Percentiles rank a stretch among this genome's conserved stretches.
These are phyloP conservation scores for Oscheius onirici DNA, from an alignment of 2,888 invertebrate genomes.

Conservation along the genomic window DNA sequence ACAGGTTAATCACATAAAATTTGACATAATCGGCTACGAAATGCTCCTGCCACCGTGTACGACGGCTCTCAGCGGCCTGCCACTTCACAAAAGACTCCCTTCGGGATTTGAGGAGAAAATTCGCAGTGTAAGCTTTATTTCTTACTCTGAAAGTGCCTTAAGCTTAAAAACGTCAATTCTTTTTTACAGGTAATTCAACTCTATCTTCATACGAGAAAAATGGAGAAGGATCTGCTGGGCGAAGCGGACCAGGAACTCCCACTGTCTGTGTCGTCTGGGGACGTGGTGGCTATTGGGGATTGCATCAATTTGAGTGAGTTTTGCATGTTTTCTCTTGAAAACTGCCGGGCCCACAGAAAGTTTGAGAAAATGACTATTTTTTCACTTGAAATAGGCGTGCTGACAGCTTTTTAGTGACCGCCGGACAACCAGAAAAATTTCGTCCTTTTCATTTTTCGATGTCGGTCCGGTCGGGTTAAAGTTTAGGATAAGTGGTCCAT, in stretches of 20 bases:
- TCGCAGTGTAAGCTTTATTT: constrained; percentile 72
- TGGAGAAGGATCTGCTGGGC: constrained; percentile 54
- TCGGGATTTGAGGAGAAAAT: constrained; percentile 86
- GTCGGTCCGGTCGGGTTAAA: too few relatives aligned
- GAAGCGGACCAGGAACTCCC: constrained; percentile 88
- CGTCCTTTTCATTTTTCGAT: too few relatives aligned
- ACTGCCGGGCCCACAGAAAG: too few relatives aligned
- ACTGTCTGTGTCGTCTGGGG: constrained; percentile 80
- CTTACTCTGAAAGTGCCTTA: neutral
- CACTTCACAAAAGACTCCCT: constrained; percentile 90
- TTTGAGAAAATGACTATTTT: too few relatives aligned
- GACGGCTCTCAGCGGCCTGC: constrained; percentile 93
- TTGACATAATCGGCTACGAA: constrained; percentile 93
- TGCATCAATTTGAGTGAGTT: constrained; percentile 90
- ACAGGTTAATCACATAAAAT: constrained; percentile 50
- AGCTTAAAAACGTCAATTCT: too few relatives aligned
- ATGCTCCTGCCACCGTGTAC: constrained; percentile 92
- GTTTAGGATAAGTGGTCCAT: too few relatives aligned
- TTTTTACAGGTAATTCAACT: constrained; percentile 56
- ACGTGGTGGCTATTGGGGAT: constrained; percentile 90
- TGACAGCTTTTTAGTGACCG: too few relatives aligned
- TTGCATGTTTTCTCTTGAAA: neutral
- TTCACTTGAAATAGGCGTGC: too few relatives aligned
- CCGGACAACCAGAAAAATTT: too few relatives aligned
- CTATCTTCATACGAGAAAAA: constrained; percentile 51